These are phyloP conservation scores for Augiades crinisus DNA, from an alignment of 2,888 invertebrate genomes.

Conservation along the genomic window DNA sequence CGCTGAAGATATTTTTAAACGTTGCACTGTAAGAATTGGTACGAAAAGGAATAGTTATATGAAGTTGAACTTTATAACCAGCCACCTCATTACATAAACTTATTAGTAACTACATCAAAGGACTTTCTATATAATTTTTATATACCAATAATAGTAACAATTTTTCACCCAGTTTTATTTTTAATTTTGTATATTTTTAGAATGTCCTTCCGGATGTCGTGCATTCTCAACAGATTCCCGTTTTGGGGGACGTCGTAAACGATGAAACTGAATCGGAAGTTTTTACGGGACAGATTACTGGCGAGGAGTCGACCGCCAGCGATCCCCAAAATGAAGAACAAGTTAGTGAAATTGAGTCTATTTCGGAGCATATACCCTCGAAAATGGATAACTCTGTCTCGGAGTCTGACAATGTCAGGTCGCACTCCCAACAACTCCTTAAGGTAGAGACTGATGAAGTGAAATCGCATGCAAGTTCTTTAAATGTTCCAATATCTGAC, in stretches of 20 bases:
- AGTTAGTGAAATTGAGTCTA: slow-evolving; percentile 61
- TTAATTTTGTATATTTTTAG: slow-evolving; percentile 74
- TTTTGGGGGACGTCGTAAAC: slow-evolving; percentile 50
- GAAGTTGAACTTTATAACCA: background rate
- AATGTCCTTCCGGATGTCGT: slow-evolving; percentile 79
- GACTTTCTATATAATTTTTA: background rate
- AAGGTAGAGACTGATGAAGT: slow-evolving; percentile 44
- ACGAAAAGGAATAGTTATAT: background rate
- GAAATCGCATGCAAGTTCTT: slow-evolving; percentile 40
- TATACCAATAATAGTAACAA: slow-evolving; percentile 19
- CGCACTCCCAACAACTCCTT: slow-evolving; percentile 41
- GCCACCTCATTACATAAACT: background rate
- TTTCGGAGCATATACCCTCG: slow-evolving; percentile 70
- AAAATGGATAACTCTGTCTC: slow-evolving; percentile 58
- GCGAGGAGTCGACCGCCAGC: slow-evolving; percentile 36
- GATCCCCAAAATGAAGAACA: slow-evolving; percentile 43
- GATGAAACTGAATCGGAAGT: slow-evolving; percentile 44
- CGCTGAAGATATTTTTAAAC: slow-evolving; percentile 33
- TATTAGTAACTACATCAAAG: background rate
- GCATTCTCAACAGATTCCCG: slow-evolving; percentile 72
- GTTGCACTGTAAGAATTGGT: slow-evolving; percentile 9
- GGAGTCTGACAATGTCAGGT: slow-evolving; percentile 48
- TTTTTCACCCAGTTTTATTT: slow-evolving; percentile 37
- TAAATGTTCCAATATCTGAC: slow-evolving; percentile 44
- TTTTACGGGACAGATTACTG: slow-evolving; percentile 41